phyloP scores from a whole-genome alignment of 2,797 vertebrate genomes.

The Florisuga fusca region DNA sequence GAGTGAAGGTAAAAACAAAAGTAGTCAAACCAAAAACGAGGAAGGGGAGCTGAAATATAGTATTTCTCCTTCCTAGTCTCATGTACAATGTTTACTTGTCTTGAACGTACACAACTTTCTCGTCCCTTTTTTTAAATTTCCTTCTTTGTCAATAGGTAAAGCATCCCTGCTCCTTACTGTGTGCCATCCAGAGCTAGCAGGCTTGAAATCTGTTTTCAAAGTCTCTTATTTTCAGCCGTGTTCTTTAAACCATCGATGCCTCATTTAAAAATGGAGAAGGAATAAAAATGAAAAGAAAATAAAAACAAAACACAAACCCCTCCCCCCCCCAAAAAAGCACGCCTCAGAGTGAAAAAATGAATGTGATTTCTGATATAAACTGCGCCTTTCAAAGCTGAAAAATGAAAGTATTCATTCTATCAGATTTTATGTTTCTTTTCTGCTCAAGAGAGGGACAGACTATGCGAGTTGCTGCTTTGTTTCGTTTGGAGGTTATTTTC shows the following conservation, averaged over 20 bases:
- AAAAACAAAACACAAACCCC: too few species aligned
- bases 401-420: constrained; percentile 27
- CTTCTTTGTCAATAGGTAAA: constrained; percentile 50
- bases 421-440: neutral
- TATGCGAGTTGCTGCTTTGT: neutral
- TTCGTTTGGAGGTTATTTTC: neutral
- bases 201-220: constrained; percentile 65
- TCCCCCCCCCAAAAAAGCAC: neutral
- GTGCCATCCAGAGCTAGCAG: constrained; percentile 30
- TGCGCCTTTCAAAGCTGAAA: constrained; percentile 47
- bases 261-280: constrained; percentile 33
- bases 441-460: neutral
- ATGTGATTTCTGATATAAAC: constrained; percentile 39
- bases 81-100: constrained; percentile 55
- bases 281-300: too few species aligned
- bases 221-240: constrained; percentile 46
- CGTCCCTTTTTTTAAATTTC: neutral
- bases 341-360: constrained; percentile 36
- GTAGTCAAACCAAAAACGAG: constrained; percentile 74
- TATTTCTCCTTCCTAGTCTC: constrained; percentile 12
- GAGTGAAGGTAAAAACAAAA: constrained; percentile 42
- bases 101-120: constrained; percentile 56
- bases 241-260: constrained; percentile 69
- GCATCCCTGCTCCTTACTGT: constrained; percentile 32
- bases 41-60: constrained; percentile 6